These are phyloP conservation scores for Tetragnatha montana DNA, from an alignment of 2,888 invertebrate genomes.

Conservation along the genomic window DNA sequence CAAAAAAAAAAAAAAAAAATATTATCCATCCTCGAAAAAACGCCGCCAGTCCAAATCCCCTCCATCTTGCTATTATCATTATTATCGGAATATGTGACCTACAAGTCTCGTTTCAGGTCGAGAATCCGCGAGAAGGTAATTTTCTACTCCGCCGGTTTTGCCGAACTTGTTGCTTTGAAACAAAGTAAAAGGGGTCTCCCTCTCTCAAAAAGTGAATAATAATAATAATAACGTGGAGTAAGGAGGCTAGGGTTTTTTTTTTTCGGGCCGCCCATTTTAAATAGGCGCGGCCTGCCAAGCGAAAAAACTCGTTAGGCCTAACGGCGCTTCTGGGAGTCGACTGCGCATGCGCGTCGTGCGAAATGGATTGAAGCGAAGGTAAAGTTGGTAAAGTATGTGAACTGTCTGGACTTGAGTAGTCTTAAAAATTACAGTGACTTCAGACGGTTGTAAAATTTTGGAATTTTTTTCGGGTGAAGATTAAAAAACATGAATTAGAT, in stretches of 20 bases:
- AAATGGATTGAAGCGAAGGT: background rate
- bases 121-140: conserved; percentile 35
- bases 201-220: background rate
- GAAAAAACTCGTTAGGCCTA: background rate
- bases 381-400: background rate
- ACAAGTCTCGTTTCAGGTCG: background rate
- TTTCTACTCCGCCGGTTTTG: conserved; percentile 18
- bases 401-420: background rate
- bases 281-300: background rate
- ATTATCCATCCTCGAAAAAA: background rate
- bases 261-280: background rate
- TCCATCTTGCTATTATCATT: conserved; percentile 18
- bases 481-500: too few relatives aligned
- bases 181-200: background rate
- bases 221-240: background rate
- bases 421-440: background rate
- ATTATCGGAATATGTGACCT: conserved; percentile 8
- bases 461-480: too few relatives aligned
- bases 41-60: background rate
- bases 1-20: background rate
- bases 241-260: background rate
- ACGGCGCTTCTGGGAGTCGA: background rate
- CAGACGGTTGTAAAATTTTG: background rate
- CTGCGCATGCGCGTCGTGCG: background rate
- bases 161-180: conserved; percentile 30